Conservation (phyloP, 2,113 vertebrate species). For the Ailurus styani region DNA sequence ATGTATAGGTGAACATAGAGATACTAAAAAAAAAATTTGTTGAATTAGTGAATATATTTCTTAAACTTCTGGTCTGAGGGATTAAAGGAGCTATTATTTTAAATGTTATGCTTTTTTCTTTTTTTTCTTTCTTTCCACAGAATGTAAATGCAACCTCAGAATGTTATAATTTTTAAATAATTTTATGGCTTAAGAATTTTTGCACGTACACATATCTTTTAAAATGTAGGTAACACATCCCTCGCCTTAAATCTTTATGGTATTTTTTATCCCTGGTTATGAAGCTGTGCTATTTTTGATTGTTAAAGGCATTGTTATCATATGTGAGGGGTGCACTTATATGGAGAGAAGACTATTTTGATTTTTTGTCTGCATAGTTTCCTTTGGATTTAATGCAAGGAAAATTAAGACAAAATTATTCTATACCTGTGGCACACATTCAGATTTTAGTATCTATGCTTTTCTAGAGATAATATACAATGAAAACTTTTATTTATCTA, state of each 20-base stretch:
- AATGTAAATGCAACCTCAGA: not conserved
- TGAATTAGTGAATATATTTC: not conserved
- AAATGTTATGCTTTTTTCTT: not conserved
- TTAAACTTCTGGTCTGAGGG: not conserved
- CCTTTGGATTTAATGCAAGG: not conserved
- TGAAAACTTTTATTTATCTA: not conserved
- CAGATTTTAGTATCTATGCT: not conserved
- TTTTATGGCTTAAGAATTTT: not conserved
- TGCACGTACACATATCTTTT: not conserved
- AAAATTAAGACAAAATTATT: not conserved
- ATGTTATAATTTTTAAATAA: not conserved
- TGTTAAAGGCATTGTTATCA: not conserved
- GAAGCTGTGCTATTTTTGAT: not conserved
- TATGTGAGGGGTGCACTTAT: not conserved
- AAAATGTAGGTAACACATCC: not conserved
- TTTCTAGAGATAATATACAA: not conserved
- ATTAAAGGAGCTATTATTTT: not conserved
- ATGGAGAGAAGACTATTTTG: not conserved
- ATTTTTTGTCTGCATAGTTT: not conserved
- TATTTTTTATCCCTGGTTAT: not conserved
- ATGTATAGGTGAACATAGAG: not conserved
- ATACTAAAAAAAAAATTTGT: not conserved
- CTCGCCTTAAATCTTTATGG: not conserved
- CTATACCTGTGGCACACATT: not conserved
- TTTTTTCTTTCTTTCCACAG: not conserved